These are phyloP conservation scores for Hippocampus zosterae DNA, from an alignment of 2,113 vertebrate genomes.

Conservation along the genomic window DNA sequence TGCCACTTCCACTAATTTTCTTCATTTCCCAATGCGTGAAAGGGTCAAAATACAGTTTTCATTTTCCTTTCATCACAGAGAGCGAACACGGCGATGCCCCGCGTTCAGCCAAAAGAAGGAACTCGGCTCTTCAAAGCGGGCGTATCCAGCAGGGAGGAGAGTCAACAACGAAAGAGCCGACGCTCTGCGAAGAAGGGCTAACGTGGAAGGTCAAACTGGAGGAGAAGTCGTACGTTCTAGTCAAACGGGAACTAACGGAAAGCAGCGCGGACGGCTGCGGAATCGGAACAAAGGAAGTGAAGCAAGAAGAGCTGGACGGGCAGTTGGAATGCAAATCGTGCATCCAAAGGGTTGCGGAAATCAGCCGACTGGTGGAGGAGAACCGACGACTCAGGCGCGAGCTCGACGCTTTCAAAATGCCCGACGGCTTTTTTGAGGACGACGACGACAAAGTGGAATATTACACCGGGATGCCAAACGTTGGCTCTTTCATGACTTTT, in stretches of 20 bases:
- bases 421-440: not conserved
- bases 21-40: no score
- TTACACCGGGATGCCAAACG: not conserved
- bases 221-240: not conserved
- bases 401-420: not conserved
- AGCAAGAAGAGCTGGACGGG: not conserved
- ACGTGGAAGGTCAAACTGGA: not conserved
- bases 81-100: not conserved
- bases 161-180: not conserved
- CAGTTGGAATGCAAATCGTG: not conserved
- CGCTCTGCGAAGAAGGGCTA: not conserved
- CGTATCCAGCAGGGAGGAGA: not conserved
- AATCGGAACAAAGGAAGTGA: not conserved
- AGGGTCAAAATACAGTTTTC: not conserved
- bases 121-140: not conserved
- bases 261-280: not conserved
- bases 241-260: not conserved
- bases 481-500: not conserved
- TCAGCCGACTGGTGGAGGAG: constrained; percentile 1
- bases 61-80: not conserved
- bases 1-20: no score
- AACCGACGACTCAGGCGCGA: not conserved
- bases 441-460: not conserved
- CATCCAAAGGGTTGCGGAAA: not conserved
- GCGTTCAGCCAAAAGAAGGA: not conserved